phyloP scores from a whole-genome alignment of 2,888 invertebrate species.

The Acronicta psi region DNA sequence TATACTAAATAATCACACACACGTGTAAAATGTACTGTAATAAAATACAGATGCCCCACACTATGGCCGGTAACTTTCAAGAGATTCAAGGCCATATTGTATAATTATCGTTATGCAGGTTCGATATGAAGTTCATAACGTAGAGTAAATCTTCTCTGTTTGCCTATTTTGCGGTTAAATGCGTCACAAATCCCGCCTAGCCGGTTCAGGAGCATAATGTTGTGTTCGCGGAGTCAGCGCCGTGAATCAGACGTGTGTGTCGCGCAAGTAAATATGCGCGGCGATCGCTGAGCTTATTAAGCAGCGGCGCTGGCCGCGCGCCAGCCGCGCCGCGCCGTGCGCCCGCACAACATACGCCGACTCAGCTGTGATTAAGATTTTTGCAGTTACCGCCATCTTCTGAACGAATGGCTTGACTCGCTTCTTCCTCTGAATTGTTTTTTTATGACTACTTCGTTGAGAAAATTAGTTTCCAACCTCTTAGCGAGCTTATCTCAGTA shows the following conservation, averaged over 20 bases:
- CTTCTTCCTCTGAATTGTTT: slow-evolving; percentile 31
- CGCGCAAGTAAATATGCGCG: slow-evolving; percentile 58
- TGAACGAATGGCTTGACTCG: slow-evolving; percentile 39
- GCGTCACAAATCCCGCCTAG: slow-evolving; percentile 17
- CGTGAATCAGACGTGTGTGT: slow-evolving; percentile 33
- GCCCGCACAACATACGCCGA: slow-evolving; percentile 62
- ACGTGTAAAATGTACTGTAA: no score
- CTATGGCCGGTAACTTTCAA: neutral
- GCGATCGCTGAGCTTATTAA: slow-evolving; percentile 73
- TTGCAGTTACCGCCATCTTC: slow-evolving; percentile 51
- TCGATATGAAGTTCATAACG: neutral
- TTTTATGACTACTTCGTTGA: slow-evolving; percentile 46
- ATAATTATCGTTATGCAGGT: no score
- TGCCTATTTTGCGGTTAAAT: neutral
- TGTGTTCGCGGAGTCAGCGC: slow-evolving; percentile 42
- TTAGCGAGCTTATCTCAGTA: slow-evolving; percentile 43
- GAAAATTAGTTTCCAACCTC: slow-evolving; percentile 45
- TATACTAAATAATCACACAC: no score
- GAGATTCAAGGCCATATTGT: neutral
- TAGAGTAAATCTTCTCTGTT: slow-evolving; percentile 3
- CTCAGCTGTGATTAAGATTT: slow-evolving; percentile 75
- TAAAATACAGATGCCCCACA: neutral
- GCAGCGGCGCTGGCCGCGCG: slow-evolving; percentile 55
- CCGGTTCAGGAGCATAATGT: slow-evolving; percentile 6
- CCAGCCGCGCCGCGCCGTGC: slow-evolving; percentile 39